Conservation (phyloP, 2,888 invertebrate species). For the Mylabris sibirica region DNA sequence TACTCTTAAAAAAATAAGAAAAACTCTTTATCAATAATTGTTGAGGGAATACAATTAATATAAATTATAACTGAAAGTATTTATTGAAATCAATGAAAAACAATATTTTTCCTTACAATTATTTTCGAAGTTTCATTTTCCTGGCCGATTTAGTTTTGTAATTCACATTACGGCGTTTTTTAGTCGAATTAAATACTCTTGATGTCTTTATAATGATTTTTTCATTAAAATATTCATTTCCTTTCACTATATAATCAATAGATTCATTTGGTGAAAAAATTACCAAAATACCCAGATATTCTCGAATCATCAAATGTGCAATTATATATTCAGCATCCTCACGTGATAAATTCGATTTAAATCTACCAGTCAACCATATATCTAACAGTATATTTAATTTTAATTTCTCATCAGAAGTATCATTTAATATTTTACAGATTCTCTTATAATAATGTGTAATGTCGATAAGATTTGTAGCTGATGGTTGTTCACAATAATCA, state of each 20-base stretch:
- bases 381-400: constrained; percentile 81
- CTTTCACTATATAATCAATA: constrained; percentile 79
- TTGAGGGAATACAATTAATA: too few species aligned
- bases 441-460: constrained; percentile 66
- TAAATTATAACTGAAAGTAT: too few species aligned
- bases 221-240: constrained; percentile 49
- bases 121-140: neutral
- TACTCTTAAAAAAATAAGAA: too few species aligned
- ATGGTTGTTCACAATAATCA: constrained; percentile 72
- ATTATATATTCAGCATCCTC: constrained; percentile 75
- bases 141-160: neutral
- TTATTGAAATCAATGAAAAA: too few species aligned
- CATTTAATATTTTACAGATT: constrained; percentile 69
- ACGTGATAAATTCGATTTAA: constrained; percentile 67
- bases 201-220: neutral
- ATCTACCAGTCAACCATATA: constrained; percentile 70
- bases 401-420: constrained; percentile 72
- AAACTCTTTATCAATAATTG: too few species aligned
- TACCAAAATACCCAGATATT: constrained; percentile 84
- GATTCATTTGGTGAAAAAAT: constrained; percentile 89
- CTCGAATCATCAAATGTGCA: constrained; percentile 73
- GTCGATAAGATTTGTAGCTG: constrained; percentile 51
- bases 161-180: neutral
- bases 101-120: too few species aligned
- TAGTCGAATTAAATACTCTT: neutral